Base-by-base conservation (phyloP, 2,888 invertebrate species). In the Acanthosepion lycidas region DNA sequence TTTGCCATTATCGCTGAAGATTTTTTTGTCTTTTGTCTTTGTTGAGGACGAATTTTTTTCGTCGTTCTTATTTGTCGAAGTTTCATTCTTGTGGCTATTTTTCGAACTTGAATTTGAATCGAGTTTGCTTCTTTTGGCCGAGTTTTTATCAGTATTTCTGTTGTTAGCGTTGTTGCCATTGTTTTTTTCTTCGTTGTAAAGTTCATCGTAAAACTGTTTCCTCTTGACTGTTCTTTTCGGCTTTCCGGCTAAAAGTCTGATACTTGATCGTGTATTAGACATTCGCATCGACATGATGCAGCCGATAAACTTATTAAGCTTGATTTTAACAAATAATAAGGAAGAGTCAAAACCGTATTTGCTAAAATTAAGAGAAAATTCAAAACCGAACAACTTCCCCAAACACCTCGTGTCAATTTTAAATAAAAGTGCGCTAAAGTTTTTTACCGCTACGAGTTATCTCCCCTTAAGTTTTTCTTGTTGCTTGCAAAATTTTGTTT, bases 191-290 rank as follows among this genome's bases (percentile, higher is more conserved):
- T 48, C 51, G 23, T 92, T 23, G 93, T 93, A 93, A 49, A 93
- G 51, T 49, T 93, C 93, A 12, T 93, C 93, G 28, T 49, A 93
- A 93, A 93, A 93, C 18, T 93, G 93, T 51, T 93, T 93, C 53
- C 93, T 20, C 12, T 93, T 93, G 23, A 93, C 93, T 2, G 53
- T 28, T 18, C 93, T 49, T 51, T 93, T 93, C 78, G 78, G n/a
- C n/a, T 78, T 78, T 78, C 15, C 12, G 6, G 78, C 15, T 18
- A 78, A 33, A n/a, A 78, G 78, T n/a, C 78, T 78, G n/a, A 78
- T 9, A 15, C 78, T 78, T 78, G 78, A 12, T 78, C 78, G n/a
- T 3, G 78, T 78, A 78, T 33, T 78, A 15, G 78, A 78, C n/a
- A 15, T 78, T 78, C n/a, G n/a, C 3, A 78, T n/a, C 15, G 78